Evolutionary conservation across 2,797 vertebrate genomes (phyloP).

Genomic region (Crocidura indochinensis): DNA sequence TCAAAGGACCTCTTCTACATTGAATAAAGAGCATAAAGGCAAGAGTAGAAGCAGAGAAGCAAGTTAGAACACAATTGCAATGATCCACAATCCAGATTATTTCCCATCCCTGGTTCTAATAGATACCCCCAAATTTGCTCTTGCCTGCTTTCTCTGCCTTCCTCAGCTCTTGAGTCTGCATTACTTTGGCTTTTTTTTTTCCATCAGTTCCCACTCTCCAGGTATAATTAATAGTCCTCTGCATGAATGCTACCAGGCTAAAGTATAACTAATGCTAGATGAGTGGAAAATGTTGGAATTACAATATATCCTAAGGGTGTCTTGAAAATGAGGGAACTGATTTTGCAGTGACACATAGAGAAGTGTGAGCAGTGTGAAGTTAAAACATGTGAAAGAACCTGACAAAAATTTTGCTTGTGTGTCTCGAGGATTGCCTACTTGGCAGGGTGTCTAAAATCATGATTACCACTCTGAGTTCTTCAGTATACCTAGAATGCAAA

Average conservation of each 20-base stretch:
- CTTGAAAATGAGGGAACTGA: slow-evolving; percentile 53
- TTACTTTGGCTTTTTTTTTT: not conserved
- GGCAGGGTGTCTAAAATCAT: not conserved
- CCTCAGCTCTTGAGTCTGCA: not conserved
- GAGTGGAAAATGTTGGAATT: slow-evolving; percentile 60
- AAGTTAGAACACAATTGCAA: not conserved
- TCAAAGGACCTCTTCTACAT: not conserved
- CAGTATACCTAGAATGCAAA: slow-evolving; percentile 32
- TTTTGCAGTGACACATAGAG: slow-evolving; percentile 55
- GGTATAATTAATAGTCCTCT: not conserved
- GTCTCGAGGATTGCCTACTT: not conserved
- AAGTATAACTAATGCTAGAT: slow-evolving; percentile 20
- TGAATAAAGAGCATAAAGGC: not conserved
- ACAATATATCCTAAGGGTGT: slow-evolving; percentile 44
- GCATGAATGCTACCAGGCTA: not conserved
- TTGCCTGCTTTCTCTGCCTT: not conserved
- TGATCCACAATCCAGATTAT: not conserved
- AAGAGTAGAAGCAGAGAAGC: not conserved
- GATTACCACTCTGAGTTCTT: not conserved
- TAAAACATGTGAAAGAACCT: not conserved
- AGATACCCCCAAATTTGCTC: not conserved
- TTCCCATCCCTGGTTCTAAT: not conserved
- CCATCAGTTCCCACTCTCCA: not conserved
- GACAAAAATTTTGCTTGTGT: not conserved
- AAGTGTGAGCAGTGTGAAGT: slow-evolving; percentile 41